Base-by-base conservation (phyloP, 2,797 vertebrate genomes). In the Sebastiscus albofasciatus region DNA sequence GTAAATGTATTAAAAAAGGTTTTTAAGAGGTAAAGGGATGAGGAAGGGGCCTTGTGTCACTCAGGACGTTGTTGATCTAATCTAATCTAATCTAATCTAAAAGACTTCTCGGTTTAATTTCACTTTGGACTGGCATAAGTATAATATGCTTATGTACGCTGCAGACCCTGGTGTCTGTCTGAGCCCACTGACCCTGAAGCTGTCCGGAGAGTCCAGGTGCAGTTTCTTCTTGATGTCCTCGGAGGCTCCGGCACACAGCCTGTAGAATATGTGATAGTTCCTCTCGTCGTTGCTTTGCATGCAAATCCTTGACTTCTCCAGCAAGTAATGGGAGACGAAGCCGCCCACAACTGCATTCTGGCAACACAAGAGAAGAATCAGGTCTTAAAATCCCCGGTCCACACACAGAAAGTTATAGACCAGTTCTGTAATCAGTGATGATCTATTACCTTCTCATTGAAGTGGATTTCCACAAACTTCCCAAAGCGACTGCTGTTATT, bases 401-500 rank as follows among this genome's bases (percentile, higher is more conserved):
- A 85, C 3, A 56, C 3, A 20, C 1, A 66, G 6, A 0, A 61
- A 67, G 16, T 22, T 6, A 52, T 4, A 64, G 31, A 58, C 34
- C n/a, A 75, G 49, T 2, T 27, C 81, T 33, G 0, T n/a, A 49
- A 81, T 31, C 11, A 10, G 4, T 18, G 11, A 64, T 60, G 2
- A 49, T n/a, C 9, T 0, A 4, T 64, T 94, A 99, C 99, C 97
- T 99, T 99, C 82, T 97, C 97, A 92, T 99, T 98, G 79, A 99
- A 99, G 92, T 99, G 99, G 90, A 99, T 99, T 96, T 99, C 98
- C 75, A 99, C 99, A 94, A 99, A 99, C 93, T 99, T 99, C 81
- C 99, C 99, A 95, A 99, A 99, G 70, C 99, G 97, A 89, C 99
- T 99, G 84, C 99, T 99, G 93, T 99, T 99, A 90, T 99, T 99